Conservation (phyloP, 2,113 vertebrate species). For the Gopherus evgoodei region DNA sequence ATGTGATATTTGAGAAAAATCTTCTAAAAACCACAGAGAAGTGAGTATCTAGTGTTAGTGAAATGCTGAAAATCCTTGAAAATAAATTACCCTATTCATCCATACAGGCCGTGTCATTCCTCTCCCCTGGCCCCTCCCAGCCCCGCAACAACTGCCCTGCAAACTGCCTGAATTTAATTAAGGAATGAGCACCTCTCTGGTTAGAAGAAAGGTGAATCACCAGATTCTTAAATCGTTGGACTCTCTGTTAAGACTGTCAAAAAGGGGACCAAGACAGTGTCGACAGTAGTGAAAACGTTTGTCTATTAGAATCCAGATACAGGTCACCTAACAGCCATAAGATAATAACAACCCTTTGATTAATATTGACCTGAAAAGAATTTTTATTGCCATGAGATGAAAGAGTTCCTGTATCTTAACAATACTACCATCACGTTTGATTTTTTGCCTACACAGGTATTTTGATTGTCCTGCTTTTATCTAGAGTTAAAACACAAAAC, state of each 20-base stretch:
- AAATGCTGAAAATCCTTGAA: neutral
- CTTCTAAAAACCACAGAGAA: neutral
- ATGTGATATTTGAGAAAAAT: neutral
- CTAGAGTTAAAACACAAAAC: neutral
- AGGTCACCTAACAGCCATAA: neutral
- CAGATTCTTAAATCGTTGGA: neutral
- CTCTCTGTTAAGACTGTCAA: conserved; percentile 15
- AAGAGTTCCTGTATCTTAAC: neutral
- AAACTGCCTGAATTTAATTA: neutral
- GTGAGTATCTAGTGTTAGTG: neutral
- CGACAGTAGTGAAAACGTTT: neutral
- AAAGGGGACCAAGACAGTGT: neutral
- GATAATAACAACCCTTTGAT: neutral
- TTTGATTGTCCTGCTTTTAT: neutral
- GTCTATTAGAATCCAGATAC: neutral
- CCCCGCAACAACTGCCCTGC: neutral
- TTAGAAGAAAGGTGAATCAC: conserved; percentile 12
- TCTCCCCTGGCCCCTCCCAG: neutral
- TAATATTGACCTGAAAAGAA: conserved; percentile 9
- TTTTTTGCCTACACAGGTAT: conserved; percentile 14
- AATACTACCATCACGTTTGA: neutral
- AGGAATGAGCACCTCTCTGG: neutral
- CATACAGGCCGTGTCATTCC: neutral
- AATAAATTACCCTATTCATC: neutral
- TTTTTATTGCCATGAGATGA: neutral